Evolutionary conservation across 2,888 invertebrate species (phyloP), one percentile per base, ranked within the genome.

Genomic region (Strigamia crassipes): DNA sequence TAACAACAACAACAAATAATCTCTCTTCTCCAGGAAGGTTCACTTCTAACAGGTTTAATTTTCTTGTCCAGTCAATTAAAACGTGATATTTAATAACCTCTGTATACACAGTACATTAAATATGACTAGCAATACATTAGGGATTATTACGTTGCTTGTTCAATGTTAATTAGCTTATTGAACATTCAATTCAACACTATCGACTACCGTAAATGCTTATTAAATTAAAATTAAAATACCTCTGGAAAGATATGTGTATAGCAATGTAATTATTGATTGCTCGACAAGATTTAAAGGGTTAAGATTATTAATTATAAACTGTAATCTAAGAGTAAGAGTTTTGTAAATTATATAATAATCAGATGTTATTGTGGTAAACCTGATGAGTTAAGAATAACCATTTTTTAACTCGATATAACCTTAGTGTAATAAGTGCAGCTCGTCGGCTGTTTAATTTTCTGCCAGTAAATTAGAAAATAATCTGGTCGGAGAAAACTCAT

Each of bases 381-480:
- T 73, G 73, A 31, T n/a, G 27, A 73, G 73, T 73, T 27, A 73
- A 73, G 73, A 73, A 73, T 31, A 73, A 73, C 73, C 73, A n/a
- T 31, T 73, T 18, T 73, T 73, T 73, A 73, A 73, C 31, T 73
- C 73, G 73, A 31, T 73, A 73, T 31, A 73, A 31, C 73, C 31
- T 4, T 12, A 31, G 73, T 31, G 56, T 18, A 56, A 18, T 56
- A 18, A 18, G 21, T 13, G 12, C 31, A 27, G 31, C 73, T 27
- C 73, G 73, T 73, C n/a, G 73, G 73, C 73, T 27, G 73, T 73
- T 73, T 73, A 73, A 73, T 73, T 73, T 73, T 73, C 73, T 31
- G 73, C 73, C 73, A 73, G 27, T 73, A 73, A 73, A 73, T 73
- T 73, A 73, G 73, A 73, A 73, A 73, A 73, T 73, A 73, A 73